A percentile compares a stretch with the other conserved stretches of the same genome.
Evolutionary conservation across 2,888 invertebrate genomes (phyloP).

Genomic region (Drosophila tanythrix): DNA sequence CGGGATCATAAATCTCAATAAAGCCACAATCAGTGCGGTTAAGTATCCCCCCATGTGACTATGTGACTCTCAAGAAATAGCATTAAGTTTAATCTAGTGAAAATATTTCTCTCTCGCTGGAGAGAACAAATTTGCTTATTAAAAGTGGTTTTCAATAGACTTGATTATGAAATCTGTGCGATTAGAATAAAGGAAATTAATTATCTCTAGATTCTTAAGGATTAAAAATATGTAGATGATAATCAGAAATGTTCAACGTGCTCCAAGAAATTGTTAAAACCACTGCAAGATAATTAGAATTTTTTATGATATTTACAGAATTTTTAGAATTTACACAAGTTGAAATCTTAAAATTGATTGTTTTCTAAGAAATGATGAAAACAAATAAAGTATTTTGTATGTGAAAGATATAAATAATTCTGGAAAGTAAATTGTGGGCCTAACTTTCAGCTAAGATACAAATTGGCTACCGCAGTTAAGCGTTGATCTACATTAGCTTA

Average conservation of each 20-base stretch:
- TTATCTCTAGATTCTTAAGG: not conserved
- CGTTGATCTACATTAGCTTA: slow-evolving; percentile 24
- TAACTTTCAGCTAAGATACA: not conserved
- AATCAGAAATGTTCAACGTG: not conserved
- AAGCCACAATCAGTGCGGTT: slow-evolving; percentile 33
- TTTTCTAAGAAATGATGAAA: not conserved
- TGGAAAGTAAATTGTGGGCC: not conserved
- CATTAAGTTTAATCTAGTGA: not conserved
- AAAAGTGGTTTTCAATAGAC: not conserved
- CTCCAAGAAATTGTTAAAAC: not conserved
- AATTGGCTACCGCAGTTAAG: slow-evolving; percentile 35
- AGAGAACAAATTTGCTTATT: not conserved
- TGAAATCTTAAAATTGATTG: not conserved
- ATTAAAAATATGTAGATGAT: not conserved
- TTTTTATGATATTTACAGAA: not conserved
- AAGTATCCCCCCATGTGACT: slow-evolving; percentile 32
- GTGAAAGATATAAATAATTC: not conserved
- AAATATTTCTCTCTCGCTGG: not conserved
- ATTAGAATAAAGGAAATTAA: not conserved
- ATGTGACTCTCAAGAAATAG: slow-evolving; percentile 5
- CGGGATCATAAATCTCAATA: slow-evolving; percentile 65
- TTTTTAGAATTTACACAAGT: not conserved
- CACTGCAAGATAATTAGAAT: not conserved
- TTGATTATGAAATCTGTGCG: not conserved
- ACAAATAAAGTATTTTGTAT: not conserved